These are phyloP conservation scores for Eonycteris spelaea DNA, from an alignment of 2,113 vertebrate species.

Conservation along the genomic window DNA sequence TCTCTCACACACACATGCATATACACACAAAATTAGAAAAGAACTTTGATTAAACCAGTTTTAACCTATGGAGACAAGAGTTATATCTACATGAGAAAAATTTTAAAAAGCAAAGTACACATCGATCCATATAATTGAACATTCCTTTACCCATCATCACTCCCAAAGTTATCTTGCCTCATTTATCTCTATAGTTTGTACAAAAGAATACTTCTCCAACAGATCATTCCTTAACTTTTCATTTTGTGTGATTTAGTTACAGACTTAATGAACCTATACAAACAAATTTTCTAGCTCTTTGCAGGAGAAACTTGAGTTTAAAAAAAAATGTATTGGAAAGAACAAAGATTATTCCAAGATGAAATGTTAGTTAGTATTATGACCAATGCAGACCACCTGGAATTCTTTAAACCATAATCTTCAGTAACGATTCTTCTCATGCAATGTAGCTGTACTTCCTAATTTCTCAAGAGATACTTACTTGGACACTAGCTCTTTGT, in stretches of 20 bases:
- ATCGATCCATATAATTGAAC: not conserved
- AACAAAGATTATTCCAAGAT: conserved; percentile 55
- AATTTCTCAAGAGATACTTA: conserved; percentile 72
- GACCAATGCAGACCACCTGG: conserved; percentile 73
- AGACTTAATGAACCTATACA: not conserved
- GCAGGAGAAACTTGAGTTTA: not conserved
- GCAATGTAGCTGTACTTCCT: conserved; percentile 53
- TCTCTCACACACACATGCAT: not conserved
- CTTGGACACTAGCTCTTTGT: conserved; percentile 71
- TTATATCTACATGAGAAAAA: not conserved
- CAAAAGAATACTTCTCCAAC: not conserved
- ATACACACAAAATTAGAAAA: not conserved
- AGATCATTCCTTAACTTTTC: not conserved
- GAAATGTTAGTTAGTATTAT: conserved; percentile 54
- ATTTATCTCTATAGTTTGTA: not conserved
- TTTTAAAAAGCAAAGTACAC: not conserved
- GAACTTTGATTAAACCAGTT: not conserved
- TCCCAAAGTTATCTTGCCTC: not conserved
- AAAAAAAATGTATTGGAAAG: not conserved
- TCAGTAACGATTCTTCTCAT: conserved; percentile 55
- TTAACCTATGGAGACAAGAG: not conserved
- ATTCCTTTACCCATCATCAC: not conserved
- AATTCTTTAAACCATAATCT: conserved; percentile 70
- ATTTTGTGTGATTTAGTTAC: not conserved
- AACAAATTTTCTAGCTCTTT: conserved; percentile 47